phyloP scores from a whole-genome alignment of 1,140 invertebrate genomes.

The Lycorma delicatula region DNA sequence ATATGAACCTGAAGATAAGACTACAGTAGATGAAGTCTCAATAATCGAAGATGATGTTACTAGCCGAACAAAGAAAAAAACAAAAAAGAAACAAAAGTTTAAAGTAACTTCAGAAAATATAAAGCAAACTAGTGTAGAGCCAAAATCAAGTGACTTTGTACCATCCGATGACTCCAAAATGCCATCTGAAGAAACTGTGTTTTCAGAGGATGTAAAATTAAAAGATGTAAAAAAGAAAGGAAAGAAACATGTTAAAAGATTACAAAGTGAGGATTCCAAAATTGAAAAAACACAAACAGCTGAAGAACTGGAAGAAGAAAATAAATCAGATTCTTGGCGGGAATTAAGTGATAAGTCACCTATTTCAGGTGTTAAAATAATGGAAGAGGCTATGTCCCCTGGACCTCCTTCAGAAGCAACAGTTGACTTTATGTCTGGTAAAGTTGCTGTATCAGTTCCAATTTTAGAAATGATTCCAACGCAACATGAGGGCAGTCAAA shows the following conservation, averaged over 20 bases:
- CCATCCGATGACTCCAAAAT: slow-evolving; percentile 31
- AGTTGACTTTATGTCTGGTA: slow-evolving; percentile 36
- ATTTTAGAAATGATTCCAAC: slow-evolving; percentile 46
- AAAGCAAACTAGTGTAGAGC: slow-evolving; percentile 33
- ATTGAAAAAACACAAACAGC: slow-evolving; percentile 21
- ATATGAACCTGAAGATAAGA: slow-evolving; percentile 47
- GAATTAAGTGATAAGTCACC: slow-evolving; percentile 27
- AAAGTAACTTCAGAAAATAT: slow-evolving; percentile 39
- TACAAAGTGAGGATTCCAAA: slow-evolving; percentile 30
- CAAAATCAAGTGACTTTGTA: slow-evolving; percentile 33
- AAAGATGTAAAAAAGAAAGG: slow-evolving; percentile 12
- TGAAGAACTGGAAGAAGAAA: slow-evolving; percentile 1
- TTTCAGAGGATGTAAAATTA: slow-evolving; percentile 19
- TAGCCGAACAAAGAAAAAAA: slow-evolving; percentile 40
- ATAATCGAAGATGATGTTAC: slow-evolving; percentile 35
- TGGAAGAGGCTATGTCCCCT: slow-evolving; percentile 49
- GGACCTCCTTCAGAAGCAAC: slow-evolving; percentile 38
- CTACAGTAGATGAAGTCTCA: slow-evolving; percentile 44
- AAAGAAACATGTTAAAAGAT: slow-evolving; percentile 4
- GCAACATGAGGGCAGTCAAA: slow-evolving; percentile 42
- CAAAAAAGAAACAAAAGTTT: slow-evolving; percentile 46
- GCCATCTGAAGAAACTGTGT: slow-evolving; percentile 38
- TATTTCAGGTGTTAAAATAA: slow-evolving; percentile 48
- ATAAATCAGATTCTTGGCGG: slow-evolving; percentile 1
- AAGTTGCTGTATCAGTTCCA: slow-evolving; percentile 47